Evolutionary conservation across 2,113 vertebrate species (phyloP).

Genomic region (Xiphophorus couchianus): DNA sequence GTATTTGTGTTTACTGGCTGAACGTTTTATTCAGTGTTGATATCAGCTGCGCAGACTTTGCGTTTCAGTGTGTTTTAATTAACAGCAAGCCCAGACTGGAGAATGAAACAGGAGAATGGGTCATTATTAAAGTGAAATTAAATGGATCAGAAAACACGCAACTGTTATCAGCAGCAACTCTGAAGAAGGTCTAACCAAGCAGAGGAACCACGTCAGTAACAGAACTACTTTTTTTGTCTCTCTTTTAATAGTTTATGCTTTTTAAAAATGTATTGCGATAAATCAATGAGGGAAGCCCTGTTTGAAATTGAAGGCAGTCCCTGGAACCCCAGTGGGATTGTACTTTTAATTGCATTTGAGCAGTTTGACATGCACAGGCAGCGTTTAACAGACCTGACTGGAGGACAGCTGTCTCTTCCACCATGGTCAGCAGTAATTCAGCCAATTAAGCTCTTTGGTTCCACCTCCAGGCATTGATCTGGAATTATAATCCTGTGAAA

Average conservation of each 20-base stretch:
- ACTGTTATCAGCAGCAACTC: not conserved
- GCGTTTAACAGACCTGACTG: constrained; percentile 24
- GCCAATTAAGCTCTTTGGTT: constrained; percentile 47
- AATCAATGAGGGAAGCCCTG: not conserved
- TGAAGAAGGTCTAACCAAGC: not conserved
- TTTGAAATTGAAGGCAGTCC: constrained; percentile 16
- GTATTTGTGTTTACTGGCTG: constrained; percentile 39
- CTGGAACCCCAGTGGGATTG: constrained; percentile 30
- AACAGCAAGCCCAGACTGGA: not conserved
- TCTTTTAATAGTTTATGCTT: not conserved
- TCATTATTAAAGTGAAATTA: not conserved
- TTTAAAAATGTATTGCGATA: not conserved
- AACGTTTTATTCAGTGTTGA: constrained; percentile 7
- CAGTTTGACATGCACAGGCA: constrained; percentile 21
- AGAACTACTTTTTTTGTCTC: not conserved
- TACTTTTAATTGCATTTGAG: constrained; percentile 35
- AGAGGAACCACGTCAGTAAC: not conserved
- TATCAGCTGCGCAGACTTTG: constrained; percentile 22
- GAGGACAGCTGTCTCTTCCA: constrained; percentile 25
- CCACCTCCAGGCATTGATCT: constrained; percentile 37
- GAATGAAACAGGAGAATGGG: not conserved
- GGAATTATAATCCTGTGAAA: constrained; percentile 44
- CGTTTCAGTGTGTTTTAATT: constrained; percentile 8
- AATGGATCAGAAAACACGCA: not conserved
- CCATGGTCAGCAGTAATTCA: constrained; percentile 31